Evolutionary conservation across 2,113 vertebrate genomes (phyloP), one percentile per base, ranked within the genome.

Genomic region (Spea multiplicata): DNA sequence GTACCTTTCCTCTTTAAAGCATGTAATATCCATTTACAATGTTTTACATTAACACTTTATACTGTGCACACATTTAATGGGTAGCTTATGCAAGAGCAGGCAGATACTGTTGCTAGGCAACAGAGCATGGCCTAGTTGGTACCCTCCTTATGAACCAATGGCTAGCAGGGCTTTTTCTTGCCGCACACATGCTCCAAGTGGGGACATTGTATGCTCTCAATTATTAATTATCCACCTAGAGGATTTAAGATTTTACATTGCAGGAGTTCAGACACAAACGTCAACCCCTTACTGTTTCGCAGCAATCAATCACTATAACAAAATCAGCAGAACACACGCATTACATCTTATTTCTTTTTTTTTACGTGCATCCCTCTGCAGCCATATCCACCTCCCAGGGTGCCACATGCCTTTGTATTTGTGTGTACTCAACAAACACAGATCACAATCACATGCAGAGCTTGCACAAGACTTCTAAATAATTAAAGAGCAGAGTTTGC

Each of bases 101-200:
- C 64, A 74, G 78, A 74, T 68, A 64, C 71, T 74, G 71, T 80
- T 80, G 77, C 77, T 49, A 67, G 64, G 77, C 64, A 80, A 80
- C 77, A 80, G 13, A 67, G 46, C 71, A 49, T 80, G 77, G 77
- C 77, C 77, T 80, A 80, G 48, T 67, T 80, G 70, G 70, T 73
- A 80, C 77, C 71, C 70, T 46, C 72, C 71, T 64, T 80, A 80
- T 59, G 64, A 55, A 80, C 71, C 71, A 80, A 80, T 80, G 49
- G 77, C 71, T 80, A 30, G 16, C 62, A 47, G 49, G 77, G 57
- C 49, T 80, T 53, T 44, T 61, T 48, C 30, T 45, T 16, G 59
- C 59, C 52, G 55, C 73, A 30, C 70, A 66, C 69, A 79, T 79
- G 70, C 61, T 59, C 30, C 64, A 73, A 73, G 66, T 46, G 52